These are phyloP conservation scores for Nipponia nippon DNA, from an alignment of 2,113 vertebrate genomes.

Conservation along the genomic window DNA sequence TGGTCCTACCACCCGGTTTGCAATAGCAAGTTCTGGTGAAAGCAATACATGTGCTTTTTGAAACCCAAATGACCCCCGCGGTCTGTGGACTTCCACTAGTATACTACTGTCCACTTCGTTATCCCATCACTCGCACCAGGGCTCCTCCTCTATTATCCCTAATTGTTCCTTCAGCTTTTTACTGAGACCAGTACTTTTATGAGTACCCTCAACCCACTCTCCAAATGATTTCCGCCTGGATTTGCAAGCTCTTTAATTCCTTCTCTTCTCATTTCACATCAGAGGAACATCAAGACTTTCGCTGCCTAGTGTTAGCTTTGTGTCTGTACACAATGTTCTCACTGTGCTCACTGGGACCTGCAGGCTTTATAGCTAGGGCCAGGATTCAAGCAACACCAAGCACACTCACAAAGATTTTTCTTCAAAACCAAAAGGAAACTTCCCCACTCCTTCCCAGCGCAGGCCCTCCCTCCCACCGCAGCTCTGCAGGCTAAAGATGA, in stretches of 20 bases:
- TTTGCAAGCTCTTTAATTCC: not conserved
- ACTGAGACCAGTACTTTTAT: not conserved
- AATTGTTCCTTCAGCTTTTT: not conserved
- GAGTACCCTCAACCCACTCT: not conserved
- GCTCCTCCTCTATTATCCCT: not conserved
- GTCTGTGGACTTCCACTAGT: not conserved
- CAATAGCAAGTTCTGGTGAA: not conserved
- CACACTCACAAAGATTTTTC: not conserved
- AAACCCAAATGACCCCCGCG: not conserved
- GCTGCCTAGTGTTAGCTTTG: slow-evolving; percentile 35
- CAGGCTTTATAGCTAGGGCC: slow-evolving; percentile 7
- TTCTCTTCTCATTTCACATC: slow-evolving; percentile 26
- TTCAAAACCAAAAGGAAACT: not conserved
- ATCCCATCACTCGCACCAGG: not conserved
- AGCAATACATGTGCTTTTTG: not conserved
- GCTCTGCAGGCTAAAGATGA: not conserved
- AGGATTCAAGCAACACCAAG: slow-evolving; percentile 10
- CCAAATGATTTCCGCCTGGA: slow-evolving; percentile 9
- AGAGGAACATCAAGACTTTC: not conserved
- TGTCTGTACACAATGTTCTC: slow-evolving; percentile 39
- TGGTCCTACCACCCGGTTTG: not conserved
- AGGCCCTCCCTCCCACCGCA: not conserved
- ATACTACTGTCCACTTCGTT: not conserved
- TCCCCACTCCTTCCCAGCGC: not conserved
- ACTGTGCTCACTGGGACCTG: not conserved